These are phyloP conservation scores for Melitaea cinxia DNA, from an alignment of 1,140 invertebrate genomes.

Conservation along the genomic window DNA sequence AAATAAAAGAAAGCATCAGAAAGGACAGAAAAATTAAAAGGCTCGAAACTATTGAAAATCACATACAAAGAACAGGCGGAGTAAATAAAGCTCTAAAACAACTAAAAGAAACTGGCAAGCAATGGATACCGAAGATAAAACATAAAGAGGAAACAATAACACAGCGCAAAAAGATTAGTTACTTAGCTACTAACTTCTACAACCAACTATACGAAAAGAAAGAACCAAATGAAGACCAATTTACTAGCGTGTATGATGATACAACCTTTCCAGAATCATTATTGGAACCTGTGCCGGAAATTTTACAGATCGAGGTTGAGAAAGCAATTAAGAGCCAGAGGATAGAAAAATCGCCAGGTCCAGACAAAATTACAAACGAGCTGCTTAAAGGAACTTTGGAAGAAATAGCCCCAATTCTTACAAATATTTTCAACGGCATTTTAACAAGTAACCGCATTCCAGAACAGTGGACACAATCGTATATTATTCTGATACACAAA, in stretches of 20 bases:
- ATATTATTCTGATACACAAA: conserved; percentile 24
- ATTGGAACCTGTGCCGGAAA: conserved; percentile 11
- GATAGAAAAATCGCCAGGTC: conserved; percentile 31
- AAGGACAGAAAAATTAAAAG: conserved; percentile 31
- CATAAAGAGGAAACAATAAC: conserved; percentile 5
- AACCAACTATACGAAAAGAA: conserved; percentile 13
- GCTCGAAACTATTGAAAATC: conserved; percentile 29
- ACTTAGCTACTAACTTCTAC: conserved; percentile 35
- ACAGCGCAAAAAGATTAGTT: conserved; percentile 19
- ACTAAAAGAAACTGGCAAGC: conserved; percentile 35
- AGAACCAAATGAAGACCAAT: neutral
- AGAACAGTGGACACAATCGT: conserved; percentile 17
- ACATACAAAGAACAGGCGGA: conserved; percentile 36
- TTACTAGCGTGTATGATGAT: neutral
- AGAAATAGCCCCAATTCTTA: conserved; percentile 24
- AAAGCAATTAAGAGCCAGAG: conserved; percentile 36
- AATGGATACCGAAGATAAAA: conserved; percentile 42
- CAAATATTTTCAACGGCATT: conserved; percentile 27
- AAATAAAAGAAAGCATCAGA: conserved; percentile 37
- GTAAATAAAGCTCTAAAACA: conserved; percentile 39
- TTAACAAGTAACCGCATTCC: neutral
- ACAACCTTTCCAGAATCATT: neutral
- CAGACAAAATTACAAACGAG: conserved; percentile 34
- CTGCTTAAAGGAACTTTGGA: conserved; percentile 20
- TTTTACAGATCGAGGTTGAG: conserved; percentile 22